Evolutionary conservation across 2,113 vertebrate species (phyloP), one percentile per base, ranked within the genome.

Genomic region (Tautogolabrus adspersus): DNA sequence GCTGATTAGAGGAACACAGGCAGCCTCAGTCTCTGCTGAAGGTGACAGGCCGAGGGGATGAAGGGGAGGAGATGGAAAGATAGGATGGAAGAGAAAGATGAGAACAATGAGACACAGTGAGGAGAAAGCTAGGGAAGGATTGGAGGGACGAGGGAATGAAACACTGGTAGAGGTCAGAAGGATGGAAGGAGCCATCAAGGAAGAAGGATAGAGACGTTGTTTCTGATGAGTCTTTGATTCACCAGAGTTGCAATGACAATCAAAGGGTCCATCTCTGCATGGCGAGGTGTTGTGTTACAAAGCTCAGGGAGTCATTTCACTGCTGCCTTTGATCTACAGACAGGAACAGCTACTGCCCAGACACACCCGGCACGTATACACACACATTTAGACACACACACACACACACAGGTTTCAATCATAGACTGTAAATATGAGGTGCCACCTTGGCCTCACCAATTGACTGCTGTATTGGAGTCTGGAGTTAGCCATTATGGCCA

Each of bases 281-380:
- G 69, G 71, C 0, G 23, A 88, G 77, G 87, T 69, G 86, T 91
- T 68, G 11, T 70, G 81, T 91, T 91, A 66, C 83, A 77, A 66
- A 70, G 80, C 66, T 51, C 46, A 61, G 70, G 63, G 65, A 77
- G 30, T 63, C 37, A 66, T 77, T 87, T 82, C 83, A 62, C 66
- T 4, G 19, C 49, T 10, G 57, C 75, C 81, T 93, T 88, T 94
- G 90, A 94, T 92, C 91, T 81, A 63, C 85, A 87, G 89, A 88
- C 74, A 56, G 75, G 81, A 88, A 88, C 87, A 65, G 57, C 21
- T 60, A 59, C 71, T n/a, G 55, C 52, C 37, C 60, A 81, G 12
- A 69, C 61, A 26, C 62, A 66, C 71, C 26, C 46, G 0, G 42
- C 34, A 54, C 76, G 21, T 44, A 38, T 13, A 34, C 30, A 34